Percentiles rank a stretch among this genome's conserved stretches.
These are phyloP conservation scores for Isotomurus palustris DNA, from an alignment of 2,888 invertebrate genomes.

Conservation along the genomic window DNA sequence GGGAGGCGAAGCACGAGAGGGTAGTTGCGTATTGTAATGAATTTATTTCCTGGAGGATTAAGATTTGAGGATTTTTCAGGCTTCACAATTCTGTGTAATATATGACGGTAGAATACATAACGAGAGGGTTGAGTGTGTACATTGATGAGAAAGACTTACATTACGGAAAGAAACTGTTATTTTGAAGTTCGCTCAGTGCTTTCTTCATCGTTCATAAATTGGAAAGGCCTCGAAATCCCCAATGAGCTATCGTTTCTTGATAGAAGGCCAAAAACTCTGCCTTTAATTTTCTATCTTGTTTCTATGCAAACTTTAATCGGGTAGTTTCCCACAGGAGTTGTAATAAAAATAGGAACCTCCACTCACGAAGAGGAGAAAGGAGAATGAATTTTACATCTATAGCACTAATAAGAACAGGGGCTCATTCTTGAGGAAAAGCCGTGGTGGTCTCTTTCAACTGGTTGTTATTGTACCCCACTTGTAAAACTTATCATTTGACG, in stretches of 20 bases:
- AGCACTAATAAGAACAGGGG: too few species aligned
- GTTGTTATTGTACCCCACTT: too few species aligned
- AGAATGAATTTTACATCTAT: slow-evolving; percentile 8
- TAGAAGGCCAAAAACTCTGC: slow-evolving; percentile 42
- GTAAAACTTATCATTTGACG: too few species aligned
- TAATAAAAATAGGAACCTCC: slow-evolving; percentile 43
- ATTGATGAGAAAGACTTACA: slow-evolving; percentile 4
- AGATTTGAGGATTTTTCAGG: not conserved
- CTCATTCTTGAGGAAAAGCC: not conserved
- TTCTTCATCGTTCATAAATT: slow-evolving; percentile 41
- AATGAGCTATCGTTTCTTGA: slow-evolving; percentile 46
- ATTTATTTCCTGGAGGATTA: too few species aligned
- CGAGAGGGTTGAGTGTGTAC: not conserved
- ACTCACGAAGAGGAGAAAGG: slow-evolving; percentile 11
- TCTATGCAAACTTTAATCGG: slow-evolving; percentile 45
- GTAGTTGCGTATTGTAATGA: too few species aligned
- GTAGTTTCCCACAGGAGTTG: slow-evolving; percentile 42
- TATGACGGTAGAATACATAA: slow-evolving; percentile 5
- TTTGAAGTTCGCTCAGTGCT: slow-evolving; percentile 4
- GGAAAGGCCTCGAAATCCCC: slow-evolving; percentile 43
- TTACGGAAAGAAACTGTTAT: not conserved
- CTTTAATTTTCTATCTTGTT: slow-evolving; percentile 46
- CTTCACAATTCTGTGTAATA: slow-evolving; percentile 1
- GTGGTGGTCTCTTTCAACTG: not conserved
- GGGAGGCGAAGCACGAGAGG: too few species aligned